Percentiles rank a stretch among this genome's conserved stretches.
Evolutionary conservation across 2,113 vertebrate genomes (phyloP).

Genomic region (Excalfactoria chinensis): DNA sequence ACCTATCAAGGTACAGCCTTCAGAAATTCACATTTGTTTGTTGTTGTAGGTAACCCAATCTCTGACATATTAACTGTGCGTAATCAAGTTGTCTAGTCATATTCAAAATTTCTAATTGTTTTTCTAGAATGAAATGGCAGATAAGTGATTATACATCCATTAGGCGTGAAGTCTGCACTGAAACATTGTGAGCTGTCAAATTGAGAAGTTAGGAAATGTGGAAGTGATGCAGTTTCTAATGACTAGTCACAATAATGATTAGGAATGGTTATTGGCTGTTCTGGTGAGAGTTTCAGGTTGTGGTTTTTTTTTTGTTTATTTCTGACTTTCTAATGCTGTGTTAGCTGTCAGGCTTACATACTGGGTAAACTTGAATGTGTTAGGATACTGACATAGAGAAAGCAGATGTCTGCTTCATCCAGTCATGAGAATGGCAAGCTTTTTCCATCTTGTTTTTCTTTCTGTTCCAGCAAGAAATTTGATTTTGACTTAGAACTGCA

Average conservation of each 20-base stretch:
- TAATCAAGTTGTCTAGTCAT: background rate
- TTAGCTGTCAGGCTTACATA: background rate
- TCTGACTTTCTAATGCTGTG: background rate
- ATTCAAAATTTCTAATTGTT: background rate
- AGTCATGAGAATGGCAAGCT: background rate
- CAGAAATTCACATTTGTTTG: background rate
- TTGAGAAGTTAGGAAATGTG: background rate
- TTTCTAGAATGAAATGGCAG: background rate
- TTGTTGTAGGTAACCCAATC: background rate
- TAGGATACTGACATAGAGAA: background rate
- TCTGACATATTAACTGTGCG: background rate
- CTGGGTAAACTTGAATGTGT: background rate
- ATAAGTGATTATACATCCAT: background rate
- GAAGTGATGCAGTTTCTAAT: background rate
- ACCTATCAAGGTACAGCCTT: slow-evolving; percentile 84
- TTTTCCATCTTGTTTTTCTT: background rate
- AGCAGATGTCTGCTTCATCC: background rate
- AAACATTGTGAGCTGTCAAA: background rate
- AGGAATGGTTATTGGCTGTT: background rate
- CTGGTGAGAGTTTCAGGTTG: background rate
- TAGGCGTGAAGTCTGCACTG: background rate
- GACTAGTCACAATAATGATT: background rate
- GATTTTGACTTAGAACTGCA: background rate
- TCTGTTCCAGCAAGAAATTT: background rate
- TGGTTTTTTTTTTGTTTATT: background rate